These are phyloP conservation scores for Byasa hedistus DNA, from an alignment of 2,888 invertebrate species.

Conservation along the genomic window DNA sequence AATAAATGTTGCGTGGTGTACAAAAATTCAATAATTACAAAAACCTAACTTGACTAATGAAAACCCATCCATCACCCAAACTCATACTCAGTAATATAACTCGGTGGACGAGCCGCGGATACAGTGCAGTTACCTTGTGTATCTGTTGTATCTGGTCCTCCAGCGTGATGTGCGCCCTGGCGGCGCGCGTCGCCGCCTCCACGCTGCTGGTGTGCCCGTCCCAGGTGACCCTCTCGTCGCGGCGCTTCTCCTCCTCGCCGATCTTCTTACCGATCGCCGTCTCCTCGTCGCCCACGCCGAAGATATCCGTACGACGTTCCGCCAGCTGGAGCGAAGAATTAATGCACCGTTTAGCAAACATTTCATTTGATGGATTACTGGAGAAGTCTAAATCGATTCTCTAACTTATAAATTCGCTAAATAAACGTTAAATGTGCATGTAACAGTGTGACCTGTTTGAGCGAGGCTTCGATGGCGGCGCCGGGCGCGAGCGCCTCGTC, in stretches of 20 bases:
- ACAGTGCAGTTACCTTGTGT: constrained; percentile 84
- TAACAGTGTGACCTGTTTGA: constrained; percentile 83
- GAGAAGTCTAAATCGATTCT: too few relatives aligned
- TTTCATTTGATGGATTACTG: too few relatives aligned
- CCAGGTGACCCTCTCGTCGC: constrained; percentile 97
- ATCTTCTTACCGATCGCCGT: constrained; percentile 99
- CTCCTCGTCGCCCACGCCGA: constrained; percentile 99
- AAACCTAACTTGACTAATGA: too few relatives aligned
- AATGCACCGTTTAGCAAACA: neutral
- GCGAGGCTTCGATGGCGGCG: constrained; percentile 96
- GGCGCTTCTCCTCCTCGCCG: constrained; percentile 92
- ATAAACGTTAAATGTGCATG: neutral
- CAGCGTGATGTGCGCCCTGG: constrained; percentile 95
- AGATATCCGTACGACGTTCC: constrained; percentile 99
- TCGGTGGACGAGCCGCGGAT: too few relatives aligned
- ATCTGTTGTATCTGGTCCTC: constrained; percentile 99
- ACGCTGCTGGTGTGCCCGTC: constrained; percentile 98
- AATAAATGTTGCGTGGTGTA: too few relatives aligned
- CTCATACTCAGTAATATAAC: too few relatives aligned
- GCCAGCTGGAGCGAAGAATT: constrained; percentile 82
- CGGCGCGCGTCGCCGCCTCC: constrained; percentile 96
- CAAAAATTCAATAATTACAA: too few relatives aligned
- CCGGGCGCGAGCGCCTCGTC: constrained; percentile 79
- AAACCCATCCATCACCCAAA: too few relatives aligned
- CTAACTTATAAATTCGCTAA: neutral